These are phyloP conservation scores for Tolmerus cingulatus DNA, from an alignment of 2,888 invertebrate species.

Conservation along the genomic window DNA sequence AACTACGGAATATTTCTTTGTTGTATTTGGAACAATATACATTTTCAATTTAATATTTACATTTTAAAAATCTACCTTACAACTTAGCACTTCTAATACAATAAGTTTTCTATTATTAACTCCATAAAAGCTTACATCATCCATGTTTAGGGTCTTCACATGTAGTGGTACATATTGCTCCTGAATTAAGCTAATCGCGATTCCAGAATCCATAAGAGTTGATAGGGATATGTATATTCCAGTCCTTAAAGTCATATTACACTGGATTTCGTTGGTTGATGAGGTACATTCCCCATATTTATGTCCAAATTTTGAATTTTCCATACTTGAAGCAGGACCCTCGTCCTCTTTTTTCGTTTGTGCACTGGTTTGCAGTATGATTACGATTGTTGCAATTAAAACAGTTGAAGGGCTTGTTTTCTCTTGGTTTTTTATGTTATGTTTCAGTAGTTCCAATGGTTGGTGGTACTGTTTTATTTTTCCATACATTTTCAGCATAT, in stretches of 20 bases:
- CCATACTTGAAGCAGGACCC: neutral
- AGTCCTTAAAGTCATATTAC: neutral
- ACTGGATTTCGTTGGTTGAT: neutral
- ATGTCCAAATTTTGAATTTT: neutral
- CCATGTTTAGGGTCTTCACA: neutral
- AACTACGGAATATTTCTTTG: neutral
- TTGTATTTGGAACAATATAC: neutral
- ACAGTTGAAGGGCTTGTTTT: neutral
- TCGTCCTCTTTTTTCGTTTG: neutral
- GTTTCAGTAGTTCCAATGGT: neutral
- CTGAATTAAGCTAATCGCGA: neutral
- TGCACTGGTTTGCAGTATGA: neutral
- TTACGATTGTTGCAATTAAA: neutral
- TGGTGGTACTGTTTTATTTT: too few species aligned
- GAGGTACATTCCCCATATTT: neutral
- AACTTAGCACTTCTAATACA: neutral
- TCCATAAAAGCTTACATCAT: neutral
- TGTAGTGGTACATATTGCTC: neutral
- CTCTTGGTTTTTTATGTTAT: neutral
- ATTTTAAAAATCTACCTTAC: neutral
- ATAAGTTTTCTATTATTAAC: neutral
- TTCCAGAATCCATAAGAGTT: neutral
- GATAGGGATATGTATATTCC: neutral
- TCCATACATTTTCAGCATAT: too few species aligned
- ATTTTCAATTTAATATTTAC: neutral